These are phyloP conservation scores for Rhinophrynus dorsalis DNA, from an alignment of 2,797 vertebrate species.

Conservation along the genomic window DNA sequence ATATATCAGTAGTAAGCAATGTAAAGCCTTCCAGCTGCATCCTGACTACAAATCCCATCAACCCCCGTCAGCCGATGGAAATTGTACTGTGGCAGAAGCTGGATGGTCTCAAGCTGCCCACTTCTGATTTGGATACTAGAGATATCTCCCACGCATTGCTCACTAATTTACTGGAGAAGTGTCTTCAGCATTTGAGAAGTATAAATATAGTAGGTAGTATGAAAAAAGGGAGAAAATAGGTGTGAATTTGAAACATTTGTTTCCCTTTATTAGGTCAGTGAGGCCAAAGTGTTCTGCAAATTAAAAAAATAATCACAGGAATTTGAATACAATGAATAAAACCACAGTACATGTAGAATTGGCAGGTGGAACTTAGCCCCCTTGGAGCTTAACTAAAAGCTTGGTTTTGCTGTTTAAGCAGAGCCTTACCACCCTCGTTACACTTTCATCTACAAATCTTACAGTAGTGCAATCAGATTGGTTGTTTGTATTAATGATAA, in stretches of 20 bases:
- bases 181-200: no score
- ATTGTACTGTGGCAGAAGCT: no score
- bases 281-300: conserved; percentile 97
- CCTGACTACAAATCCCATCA: no score
- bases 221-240: conserved; percentile 68
- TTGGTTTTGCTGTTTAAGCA: conserved; percentile 71
- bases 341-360: conserved; percentile 95
- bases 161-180: no score
- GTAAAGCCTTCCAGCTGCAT: no score
- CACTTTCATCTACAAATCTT: conserved; percentile 83
- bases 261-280: conserved; percentile 99
- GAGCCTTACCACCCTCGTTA: conserved; percentile 85
- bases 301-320: conserved; percentile 92
- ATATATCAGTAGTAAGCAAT: no score
- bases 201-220: no score
- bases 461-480: conserved; percentile 86
- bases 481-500: conserved; percentile 89
- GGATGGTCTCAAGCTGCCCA: no score
- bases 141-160: no score
- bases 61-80: no score
- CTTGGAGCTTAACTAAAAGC: conserved; percentile 77
- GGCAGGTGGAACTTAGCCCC: conserved; percentile 85
- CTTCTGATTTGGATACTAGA: no score
- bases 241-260: conserved; percentile 86
- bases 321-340: conserved; percentile 94